A percentile compares a stretch with the other conserved stretches of the same genome.
Evolutionary conservation across 1,140 invertebrate genomes (phyloP).

Genomic region (Neodiprion pinetum): DNA sequence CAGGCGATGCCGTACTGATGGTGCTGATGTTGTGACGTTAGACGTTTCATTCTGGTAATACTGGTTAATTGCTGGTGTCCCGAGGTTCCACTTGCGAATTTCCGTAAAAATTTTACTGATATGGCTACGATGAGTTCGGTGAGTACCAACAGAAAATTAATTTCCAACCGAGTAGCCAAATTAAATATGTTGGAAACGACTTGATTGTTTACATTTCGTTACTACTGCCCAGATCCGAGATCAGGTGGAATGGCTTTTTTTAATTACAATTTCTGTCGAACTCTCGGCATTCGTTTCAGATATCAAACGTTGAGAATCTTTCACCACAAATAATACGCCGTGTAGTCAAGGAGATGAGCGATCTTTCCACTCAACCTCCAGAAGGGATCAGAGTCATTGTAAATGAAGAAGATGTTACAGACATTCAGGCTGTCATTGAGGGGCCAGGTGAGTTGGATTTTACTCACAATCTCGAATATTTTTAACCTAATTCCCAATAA

Average conservation of each 20-base stretch:
- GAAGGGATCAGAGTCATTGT: slow-evolving; percentile 89
- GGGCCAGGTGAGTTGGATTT: slow-evolving; percentile 73
- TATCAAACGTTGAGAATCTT: slow-evolving; percentile 91
- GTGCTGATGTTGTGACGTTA: slow-evolving; percentile 52
- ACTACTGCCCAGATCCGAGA: slow-evolving; percentile 6
- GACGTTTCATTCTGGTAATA: slow-evolving; percentile 40
- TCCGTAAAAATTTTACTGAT: slow-evolving; percentile 25
- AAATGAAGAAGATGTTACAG: slow-evolving; percentile 91
- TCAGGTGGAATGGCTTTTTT: background rate
- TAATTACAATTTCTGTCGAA: background rate
- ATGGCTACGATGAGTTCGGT: slow-evolving; percentile 56
- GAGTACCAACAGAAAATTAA: slow-evolving; percentile 30
- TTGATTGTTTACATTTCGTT: background rate
- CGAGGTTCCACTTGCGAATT: slow-evolving; percentile 25
- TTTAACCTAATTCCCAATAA: slow-evolving; percentile 16
- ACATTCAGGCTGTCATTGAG: slow-evolving; percentile 90
- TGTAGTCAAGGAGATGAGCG: slow-evolving; percentile 84
- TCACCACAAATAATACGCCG: slow-evolving; percentile 90
- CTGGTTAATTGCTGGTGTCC: slow-evolving; percentile 24
- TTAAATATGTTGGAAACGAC: slow-evolving; percentile 29
- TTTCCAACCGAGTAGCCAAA: slow-evolving; percentile 21
- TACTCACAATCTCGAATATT: background rate
- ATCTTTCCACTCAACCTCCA: slow-evolving; percentile 77
- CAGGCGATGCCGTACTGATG: slow-evolving; percentile 42
- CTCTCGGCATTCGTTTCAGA: slow-evolving; percentile 56